Evolutionary conservation across 2,888 invertebrate species (phyloP), one percentile per base, ranked within the genome.

Genomic region (Halictus quadricinctus): DNA sequence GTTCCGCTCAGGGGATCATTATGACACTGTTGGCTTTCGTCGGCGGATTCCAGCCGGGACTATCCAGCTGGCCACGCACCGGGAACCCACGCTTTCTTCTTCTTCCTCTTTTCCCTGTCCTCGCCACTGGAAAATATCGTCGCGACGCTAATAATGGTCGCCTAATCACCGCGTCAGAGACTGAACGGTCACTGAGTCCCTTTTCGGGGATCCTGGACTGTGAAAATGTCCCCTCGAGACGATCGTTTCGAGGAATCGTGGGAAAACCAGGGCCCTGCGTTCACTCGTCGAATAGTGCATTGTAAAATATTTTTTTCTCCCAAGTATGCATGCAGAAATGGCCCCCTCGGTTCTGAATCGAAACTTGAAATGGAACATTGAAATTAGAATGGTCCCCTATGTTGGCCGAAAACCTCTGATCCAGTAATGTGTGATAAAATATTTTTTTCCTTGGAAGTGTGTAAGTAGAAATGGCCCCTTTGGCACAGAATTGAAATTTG

Each of bases 11-110:
- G 76, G 74, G 87, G 87, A 88, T 90, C 88, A 85, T 89, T 90
- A 89, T 87, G 89, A 90, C 90, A 90, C 89, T 79, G 85, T 83
- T 78, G 70, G 84, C 90, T 90, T 84, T 89, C 89, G 88, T 88
- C 88, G 88, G 69, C 54, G 81, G 79, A 90, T 89, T 87, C 89
- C 74, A 66, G 60, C 25, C 58, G 43, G 36, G 36, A 10, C 29
- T 36, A 29, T 15, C 64, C 15, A 6, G 21, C 41, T 43, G 41
- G 76, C 46, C 50, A 25, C 72, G 54, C 54, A 79, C 54, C 21
- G 48, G 15, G 36, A 66, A 29, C 18, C 36, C 66, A 66, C 76
- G 75, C 72, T 46, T 54, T 69, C 69, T 69, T 69, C 69, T 41
- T 69, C 69, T n/a, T 69, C 36, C 29, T 36, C 66, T 36, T 66